These are phyloP conservation scores for Melanogrammus aeglefinus DNA, from an alignment of 2,797 vertebrate genomes.

Conservation along the genomic window DNA sequence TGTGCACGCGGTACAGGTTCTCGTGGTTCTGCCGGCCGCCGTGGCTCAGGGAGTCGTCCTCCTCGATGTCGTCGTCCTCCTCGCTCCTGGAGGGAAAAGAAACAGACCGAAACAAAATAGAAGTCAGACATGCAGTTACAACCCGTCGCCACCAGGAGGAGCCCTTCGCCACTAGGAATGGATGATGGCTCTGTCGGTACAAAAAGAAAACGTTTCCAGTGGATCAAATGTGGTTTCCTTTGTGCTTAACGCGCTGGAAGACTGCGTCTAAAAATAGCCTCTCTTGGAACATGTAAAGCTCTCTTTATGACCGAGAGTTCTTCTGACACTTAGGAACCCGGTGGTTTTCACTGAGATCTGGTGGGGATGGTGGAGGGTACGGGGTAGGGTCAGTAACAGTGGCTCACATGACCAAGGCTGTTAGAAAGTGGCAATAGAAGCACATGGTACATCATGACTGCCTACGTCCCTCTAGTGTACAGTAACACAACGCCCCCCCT, in stretches of 20 bases:
- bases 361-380: background rate
- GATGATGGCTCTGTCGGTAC: slow-evolving; percentile 29
- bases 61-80: slow-evolving; percentile 88
- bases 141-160: slow-evolving; percentile 60
- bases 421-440: slow-evolving; percentile 18
- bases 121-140: background rate
- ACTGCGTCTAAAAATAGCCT: slow-evolving; percentile 24
- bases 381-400: background rate
- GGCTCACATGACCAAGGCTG: slow-evolving; percentile 15
- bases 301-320: background rate
- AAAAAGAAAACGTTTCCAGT: slow-evolving; percentile 14
- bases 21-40: slow-evolving; percentile 90
- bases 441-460: slow-evolving; percentile 18
- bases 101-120: background rate
- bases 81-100: slow-evolving; percentile 73
- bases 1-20: slow-evolving; percentile 96
- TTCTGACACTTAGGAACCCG: slow-evolving; percentile 12
- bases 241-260: slow-evolving; percentile 21
- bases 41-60: slow-evolving; percentile 85
- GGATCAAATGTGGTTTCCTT: slow-evolving; percentile 14
- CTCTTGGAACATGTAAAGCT: background rate
- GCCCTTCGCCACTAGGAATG: background rate
- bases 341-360: background rate
- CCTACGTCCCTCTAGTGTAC: slow-evolving; percentile 60
- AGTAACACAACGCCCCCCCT: slow-evolving; percentile 9